Evolutionary conservation across 2,797 vertebrate species (phyloP).

Genomic region (Takifugu ocellatus): DNA sequence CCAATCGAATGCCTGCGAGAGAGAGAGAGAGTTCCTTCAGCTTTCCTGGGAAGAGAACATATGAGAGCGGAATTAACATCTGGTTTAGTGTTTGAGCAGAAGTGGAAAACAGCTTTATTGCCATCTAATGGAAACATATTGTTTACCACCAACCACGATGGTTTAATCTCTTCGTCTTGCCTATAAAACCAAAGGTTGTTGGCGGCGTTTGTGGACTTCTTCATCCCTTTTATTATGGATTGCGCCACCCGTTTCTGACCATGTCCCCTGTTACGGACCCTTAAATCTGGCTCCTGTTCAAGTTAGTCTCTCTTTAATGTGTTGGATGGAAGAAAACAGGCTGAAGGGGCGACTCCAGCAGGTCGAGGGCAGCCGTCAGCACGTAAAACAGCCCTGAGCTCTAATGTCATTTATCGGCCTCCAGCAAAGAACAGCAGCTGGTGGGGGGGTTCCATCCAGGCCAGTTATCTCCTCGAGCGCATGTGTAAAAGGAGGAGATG

Average conservation of each 20-base stretch:
- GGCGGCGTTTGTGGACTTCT: slow-evolving; percentile 23
- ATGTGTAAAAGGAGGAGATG: slow-evolving; percentile 14
- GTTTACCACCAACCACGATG: slow-evolving; percentile 38
- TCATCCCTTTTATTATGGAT: slow-evolving; percentile 4
- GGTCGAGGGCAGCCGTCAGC: slow-evolving; percentile 42
- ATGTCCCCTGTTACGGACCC: slow-evolving; percentile 5
- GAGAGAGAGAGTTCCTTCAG: slow-evolving; percentile 8
- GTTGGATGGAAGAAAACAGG: slow-evolving; percentile 25
- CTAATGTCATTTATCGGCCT: slow-evolving; percentile 47
- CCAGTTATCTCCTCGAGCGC: slow-evolving; percentile 21
- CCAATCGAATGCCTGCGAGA: not conserved
- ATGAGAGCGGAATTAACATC: slow-evolving; percentile 46
- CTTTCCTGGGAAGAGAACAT: slow-evolving; percentile 27
- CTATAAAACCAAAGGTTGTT: slow-evolving; percentile 29
- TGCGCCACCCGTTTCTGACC: slow-evolving; percentile 3
- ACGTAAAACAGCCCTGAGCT: slow-evolving; percentile 41
- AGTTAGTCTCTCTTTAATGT: not conserved
- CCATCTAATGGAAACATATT: slow-evolving; percentile 39
- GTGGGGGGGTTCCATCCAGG: slow-evolving; percentile 43
- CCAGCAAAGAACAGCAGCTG: slow-evolving; percentile 40
- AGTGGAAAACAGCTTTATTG: slow-evolving; percentile 46
- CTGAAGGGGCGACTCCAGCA: slow-evolving; percentile 22
- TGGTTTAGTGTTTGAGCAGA: slow-evolving; percentile 56
- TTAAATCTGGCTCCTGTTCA: not conserved
- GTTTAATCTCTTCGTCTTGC: slow-evolving; percentile 18